A percentile compares a stretch with the other conserved stretches of the same genome.
Conservation (phyloP, 2,888 invertebrate species). For the Lasioglossum oenotherae region DNA sequence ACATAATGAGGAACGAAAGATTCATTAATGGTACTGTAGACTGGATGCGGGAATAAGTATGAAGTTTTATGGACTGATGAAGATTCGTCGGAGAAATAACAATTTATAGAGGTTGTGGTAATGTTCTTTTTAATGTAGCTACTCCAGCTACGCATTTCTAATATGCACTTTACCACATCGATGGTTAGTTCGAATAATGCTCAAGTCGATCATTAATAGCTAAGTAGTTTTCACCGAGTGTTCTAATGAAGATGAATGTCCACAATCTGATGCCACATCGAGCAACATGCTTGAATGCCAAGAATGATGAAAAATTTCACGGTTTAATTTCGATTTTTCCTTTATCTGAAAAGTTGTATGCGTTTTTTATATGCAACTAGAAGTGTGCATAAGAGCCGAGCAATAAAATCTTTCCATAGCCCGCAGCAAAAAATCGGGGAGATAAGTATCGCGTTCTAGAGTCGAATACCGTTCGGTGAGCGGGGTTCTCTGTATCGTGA, state of each 20-base stretch:
- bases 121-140: not conserved
- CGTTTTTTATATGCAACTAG: no score
- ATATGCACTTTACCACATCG: not conserved
- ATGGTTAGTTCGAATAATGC: not conserved
- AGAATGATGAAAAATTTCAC: not conserved
- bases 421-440: not conserved
- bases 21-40: not conserved
- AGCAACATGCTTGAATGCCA: not conserved
- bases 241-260: not conserved
- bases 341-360: not conserved
- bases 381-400: not conserved
- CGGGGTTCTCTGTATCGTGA: not conserved
- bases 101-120: not conserved
- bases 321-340: not conserved
- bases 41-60: not conserved
- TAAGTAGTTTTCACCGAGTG: not conserved
- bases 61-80: not conserved
- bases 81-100: slow-evolving; percentile 1
- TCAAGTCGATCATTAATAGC: no score
- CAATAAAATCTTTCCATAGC: not conserved
- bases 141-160: not conserved
- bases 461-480: not conserved
- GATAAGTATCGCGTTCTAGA: slow-evolving; percentile 6
- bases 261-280: no score
- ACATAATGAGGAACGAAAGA: not conserved